Percentiles rank a stretch among this genome's conserved stretches.
phyloP scores from a whole-genome alignment of 2,888 invertebrate genomes.

The Eupeodes luniger region DNA sequence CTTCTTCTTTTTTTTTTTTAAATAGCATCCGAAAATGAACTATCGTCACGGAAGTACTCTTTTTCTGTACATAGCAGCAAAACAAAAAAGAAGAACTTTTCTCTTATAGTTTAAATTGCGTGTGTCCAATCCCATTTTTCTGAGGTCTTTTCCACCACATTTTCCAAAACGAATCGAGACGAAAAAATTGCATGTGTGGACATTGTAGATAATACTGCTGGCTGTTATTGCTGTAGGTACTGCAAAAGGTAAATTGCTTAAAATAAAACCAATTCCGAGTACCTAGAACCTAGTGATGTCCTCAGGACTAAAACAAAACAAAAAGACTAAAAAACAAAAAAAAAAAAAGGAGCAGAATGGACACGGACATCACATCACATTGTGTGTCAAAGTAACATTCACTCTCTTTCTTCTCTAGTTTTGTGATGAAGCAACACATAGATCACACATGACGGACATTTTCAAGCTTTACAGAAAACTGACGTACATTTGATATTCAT shows the following conservation, averaged over 20 bases:
- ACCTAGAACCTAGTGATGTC: neutral
- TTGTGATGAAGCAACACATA: slow-evolving; percentile 35
- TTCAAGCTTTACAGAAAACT: slow-evolving; percentile 38
- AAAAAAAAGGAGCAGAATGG: neutral
- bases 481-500: slow-evolving; percentile 65
- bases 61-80: neutral
- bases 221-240: neutral
- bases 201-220: slow-evolving; percentile 52
- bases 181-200: slow-evolving; percentile 47
- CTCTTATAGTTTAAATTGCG: slow-evolving; percentile 52
- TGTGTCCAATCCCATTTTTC: slow-evolving; percentile 61
- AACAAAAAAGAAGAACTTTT: neutral
- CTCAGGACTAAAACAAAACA: slow-evolving; percentile 5
- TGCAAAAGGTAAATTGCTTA: slow-evolving; percentile 62
- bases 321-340: neutral
- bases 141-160: slow-evolving; percentile 14
- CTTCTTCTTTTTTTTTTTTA: neutral
- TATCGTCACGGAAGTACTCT: neutral
- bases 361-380: slow-evolving; percentile 20
- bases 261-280: slow-evolving; percentile 31
- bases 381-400: slow-evolving; percentile 59
- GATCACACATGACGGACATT: slow-evolving; percentile 61
- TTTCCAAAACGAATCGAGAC: neutral
- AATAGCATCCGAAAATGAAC: neutral
- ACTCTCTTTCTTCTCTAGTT: slow-evolving; percentile 10